These are phyloP conservation scores for Cotesia glomerata DNA, from an alignment of 1,140 invertebrate species.

Conservation along the genomic window DNA sequence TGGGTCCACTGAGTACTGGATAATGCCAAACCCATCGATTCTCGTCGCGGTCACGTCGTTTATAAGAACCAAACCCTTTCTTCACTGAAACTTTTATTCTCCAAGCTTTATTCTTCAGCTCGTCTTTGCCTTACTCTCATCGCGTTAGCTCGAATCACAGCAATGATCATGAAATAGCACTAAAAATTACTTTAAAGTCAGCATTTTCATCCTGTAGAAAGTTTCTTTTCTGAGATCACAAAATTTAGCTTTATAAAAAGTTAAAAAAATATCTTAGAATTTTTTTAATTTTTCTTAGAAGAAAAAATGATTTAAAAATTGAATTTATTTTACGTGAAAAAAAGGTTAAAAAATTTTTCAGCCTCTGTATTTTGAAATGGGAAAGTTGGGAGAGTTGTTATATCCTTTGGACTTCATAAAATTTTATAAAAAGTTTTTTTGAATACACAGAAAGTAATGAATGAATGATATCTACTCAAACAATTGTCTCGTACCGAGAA, in stretches of 20 bases:
- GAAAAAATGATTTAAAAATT: neutral
- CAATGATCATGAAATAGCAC: slow-evolving; percentile 13
- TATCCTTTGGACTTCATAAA: too few species aligned
- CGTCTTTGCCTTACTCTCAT: neutral
- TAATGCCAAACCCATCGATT: slow-evolving; percentile 21
- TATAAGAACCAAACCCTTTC: slow-evolving; percentile 21
- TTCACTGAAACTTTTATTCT: neutral
- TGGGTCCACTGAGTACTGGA: slow-evolving; percentile 8
- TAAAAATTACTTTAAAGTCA: slow-evolving; percentile 15
- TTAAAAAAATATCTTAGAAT: neutral
- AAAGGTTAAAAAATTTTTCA: too few species aligned
- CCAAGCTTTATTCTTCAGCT: neutral
- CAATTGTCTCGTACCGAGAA: too few species aligned
- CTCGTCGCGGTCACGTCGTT: slow-evolving; percentile 30
- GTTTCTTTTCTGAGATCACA: neutral
- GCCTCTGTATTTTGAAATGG: too few species aligned
- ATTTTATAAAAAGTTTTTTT: too few species aligned
- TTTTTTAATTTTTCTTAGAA: neutral
- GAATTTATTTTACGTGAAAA: too few species aligned
- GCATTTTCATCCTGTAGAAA: slow-evolving; percentile 19
- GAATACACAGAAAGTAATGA: too few species aligned
- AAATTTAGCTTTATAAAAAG: neutral
- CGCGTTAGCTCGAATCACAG: neutral
- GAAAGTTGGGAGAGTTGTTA: too few species aligned
- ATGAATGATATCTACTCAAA: too few species aligned